Conservation (phyloP, 2,888 invertebrate species). For the Lasioglossum leucozonium region DNA sequence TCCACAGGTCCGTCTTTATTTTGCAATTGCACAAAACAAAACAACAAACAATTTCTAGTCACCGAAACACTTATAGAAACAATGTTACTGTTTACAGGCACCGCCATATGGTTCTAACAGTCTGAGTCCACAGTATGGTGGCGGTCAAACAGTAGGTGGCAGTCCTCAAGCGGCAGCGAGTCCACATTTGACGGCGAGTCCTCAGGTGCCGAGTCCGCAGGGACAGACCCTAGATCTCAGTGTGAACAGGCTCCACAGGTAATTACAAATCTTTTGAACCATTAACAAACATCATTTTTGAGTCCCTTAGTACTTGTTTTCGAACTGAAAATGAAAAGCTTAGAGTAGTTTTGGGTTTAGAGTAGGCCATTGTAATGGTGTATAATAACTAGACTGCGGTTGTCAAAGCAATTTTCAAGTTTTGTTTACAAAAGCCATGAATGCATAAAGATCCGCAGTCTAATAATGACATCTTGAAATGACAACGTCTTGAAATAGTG, state of each 20-base stretch:
- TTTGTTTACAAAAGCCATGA: too few relatives aligned
- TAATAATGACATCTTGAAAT: too few relatives aligned
- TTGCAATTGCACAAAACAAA: too few relatives aligned
- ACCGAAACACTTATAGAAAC: not conserved
- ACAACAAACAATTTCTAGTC: not conserved
- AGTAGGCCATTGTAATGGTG: too few relatives aligned
- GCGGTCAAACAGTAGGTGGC: conserved; percentile 89
- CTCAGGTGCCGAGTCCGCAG: conserved; percentile 96
- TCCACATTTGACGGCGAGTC: conserved; percentile 93
- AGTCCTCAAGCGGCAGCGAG: conserved; percentile 95
- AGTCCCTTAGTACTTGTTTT: too few relatives aligned
- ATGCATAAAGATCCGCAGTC: too few relatives aligned
- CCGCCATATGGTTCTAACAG: conserved; percentile 88
- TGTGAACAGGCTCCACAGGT: conserved; percentile 95
- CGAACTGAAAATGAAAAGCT: too few relatives aligned
- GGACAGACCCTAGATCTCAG: conserved; percentile 96
- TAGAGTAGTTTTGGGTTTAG: too few relatives aligned
- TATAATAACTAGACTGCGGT: too few relatives aligned
- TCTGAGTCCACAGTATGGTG: conserved; percentile 89
- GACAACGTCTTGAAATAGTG: too few relatives aligned
- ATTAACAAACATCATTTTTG: not conserved
- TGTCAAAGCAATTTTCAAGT: too few relatives aligned
- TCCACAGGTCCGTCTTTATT: conserved; percentile 88
- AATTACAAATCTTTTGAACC: conserved; percentile 66
- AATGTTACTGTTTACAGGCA: conserved; percentile 85